Percentiles rank a stretch among this genome's conserved stretches.
These are phyloP conservation scores for Emydura subglobosa DNA, from an alignment of 2,113 vertebrate species.

Conservation along the genomic window DNA sequence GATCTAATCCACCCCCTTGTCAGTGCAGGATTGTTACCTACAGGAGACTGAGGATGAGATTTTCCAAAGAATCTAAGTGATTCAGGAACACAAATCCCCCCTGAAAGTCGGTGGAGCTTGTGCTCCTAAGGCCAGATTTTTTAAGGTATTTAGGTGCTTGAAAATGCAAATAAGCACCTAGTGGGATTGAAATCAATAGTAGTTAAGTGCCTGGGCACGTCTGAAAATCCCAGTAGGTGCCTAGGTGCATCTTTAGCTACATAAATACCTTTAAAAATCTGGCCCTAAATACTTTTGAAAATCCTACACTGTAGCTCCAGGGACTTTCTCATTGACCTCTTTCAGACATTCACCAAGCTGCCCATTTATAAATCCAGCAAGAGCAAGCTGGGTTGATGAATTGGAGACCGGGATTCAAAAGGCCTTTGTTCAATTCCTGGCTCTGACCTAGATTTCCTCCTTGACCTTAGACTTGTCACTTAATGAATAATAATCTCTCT, in stretches of 20 bases:
- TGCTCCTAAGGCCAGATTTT: not conserved
- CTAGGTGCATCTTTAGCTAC: not conserved
- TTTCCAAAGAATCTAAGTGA: not conserved
- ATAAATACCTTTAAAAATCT: not conserved
- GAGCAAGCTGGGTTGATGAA: not conserved
- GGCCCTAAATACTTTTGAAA: not conserved
- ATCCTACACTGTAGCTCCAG: not conserved
- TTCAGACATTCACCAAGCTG: not conserved
- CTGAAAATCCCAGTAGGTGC: not conserved
- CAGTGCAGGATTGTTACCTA: not conserved
- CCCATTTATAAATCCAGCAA: not conserved
- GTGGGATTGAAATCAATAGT: not conserved
- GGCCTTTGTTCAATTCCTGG: not conserved
- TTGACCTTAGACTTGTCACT: not conserved
- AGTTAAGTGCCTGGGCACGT: not conserved
- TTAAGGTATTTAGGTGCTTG: not conserved
- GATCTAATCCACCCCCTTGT: not conserved
- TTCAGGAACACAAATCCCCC: not conserved
- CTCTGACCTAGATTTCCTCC: not conserved
- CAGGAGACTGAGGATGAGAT: not conserved
- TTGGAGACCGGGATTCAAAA: constrained; percentile 34
- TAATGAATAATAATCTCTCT: not conserved
- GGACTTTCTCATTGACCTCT: not conserved
- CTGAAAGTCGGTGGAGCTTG: not conserved
- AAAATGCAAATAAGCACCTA: not conserved